Percentiles rank a stretch among this genome's conserved stretches.
Evolutionary conservation across 2,888 invertebrate species (phyloP).

Genomic region (Cephus pygmeus): DNA sequence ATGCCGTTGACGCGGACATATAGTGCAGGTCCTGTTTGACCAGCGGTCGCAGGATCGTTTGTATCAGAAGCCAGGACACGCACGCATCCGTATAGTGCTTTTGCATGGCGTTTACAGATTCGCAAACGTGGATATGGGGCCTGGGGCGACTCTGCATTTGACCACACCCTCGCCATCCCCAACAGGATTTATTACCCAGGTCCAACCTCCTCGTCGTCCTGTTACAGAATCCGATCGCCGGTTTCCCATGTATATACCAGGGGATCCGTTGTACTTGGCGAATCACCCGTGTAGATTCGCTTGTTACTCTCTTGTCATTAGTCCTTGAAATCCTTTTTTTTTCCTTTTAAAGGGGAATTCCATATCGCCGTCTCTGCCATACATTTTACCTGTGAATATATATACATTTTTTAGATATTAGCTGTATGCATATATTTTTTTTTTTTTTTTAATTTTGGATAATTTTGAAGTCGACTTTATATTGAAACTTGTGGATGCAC

Average conservation of each 20-base stretch:
- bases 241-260: constrained; percentile 53
- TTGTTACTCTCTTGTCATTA: not conserved
- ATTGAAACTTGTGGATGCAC: not conserved
- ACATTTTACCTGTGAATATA: not conserved
- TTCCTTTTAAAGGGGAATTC: not conserved
- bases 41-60: constrained; percentile 50
- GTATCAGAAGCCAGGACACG: constrained; percentile 24
- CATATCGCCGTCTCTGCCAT: not conserved
- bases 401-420: not conserved
- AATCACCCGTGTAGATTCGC: not conserved
- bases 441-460: not conserved
- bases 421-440: not conserved
- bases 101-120: constrained; percentile 50
- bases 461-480: not conserved
- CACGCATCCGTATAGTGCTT: constrained; percentile 1
- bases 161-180: constrained; percentile 62
- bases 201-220: constrained; percentile 33
- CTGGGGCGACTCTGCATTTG: constrained; percentile 51
- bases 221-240: constrained; percentile 58
- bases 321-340: not conserved
- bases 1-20: constrained; percentile 31
- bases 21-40: constrained; percentile 49
- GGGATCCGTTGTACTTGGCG: not conserved
- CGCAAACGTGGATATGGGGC: constrained; percentile 38
- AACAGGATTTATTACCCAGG: constrained; percentile 58